Conservation (phyloP, 2,888 invertebrate species). For the Panorpa germanica region DNA sequence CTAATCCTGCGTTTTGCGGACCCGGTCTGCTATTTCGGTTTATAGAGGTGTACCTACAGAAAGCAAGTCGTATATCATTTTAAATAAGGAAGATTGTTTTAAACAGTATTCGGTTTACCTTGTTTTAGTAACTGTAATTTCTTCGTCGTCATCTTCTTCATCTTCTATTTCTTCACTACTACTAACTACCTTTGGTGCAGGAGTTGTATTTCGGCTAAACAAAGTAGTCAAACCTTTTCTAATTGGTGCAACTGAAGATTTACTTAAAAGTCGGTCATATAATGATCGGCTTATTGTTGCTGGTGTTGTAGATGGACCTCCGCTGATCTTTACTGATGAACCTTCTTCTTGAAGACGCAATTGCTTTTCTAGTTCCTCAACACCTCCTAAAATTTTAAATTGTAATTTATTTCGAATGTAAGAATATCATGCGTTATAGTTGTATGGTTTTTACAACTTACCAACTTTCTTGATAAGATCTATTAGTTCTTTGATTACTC, state of each 20-base stretch:
- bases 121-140: neutral
- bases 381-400: slow-evolving; percentile 37
- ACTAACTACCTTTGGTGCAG: slow-evolving; percentile 8
- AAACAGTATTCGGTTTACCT: no score
- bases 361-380: slow-evolving; percentile 72
- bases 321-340: slow-evolving; percentile 23
- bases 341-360: slow-evolving; percentile 34
- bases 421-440: neutral
- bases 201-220: slow-evolving; percentile 12
- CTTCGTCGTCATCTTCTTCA: slow-evolving; percentile 3
- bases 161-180: slow-evolving; percentile 9
- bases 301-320: slow-evolving; percentile 32
- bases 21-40: slow-evolving; percentile 39
- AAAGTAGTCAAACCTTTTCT: slow-evolving; percentile 15
- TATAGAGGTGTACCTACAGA: slow-evolving; percentile 33
- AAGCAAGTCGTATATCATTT: neutral
- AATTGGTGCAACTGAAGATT: slow-evolving; percentile 20
- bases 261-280: slow-evolving; percentile 51
- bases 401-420: slow-evolving; percentile 4
- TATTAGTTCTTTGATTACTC: slow-evolving; percentile 64
- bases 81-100: no score
- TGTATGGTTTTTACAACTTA: slow-evolving; percentile 18
- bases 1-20: slow-evolving; percentile 34
- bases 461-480: slow-evolving; percentile 73
- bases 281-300: slow-evolving; percentile 53